Conservation (phyloP, 1,140 invertebrate genomes). For the Danaus melanippus region DNA sequence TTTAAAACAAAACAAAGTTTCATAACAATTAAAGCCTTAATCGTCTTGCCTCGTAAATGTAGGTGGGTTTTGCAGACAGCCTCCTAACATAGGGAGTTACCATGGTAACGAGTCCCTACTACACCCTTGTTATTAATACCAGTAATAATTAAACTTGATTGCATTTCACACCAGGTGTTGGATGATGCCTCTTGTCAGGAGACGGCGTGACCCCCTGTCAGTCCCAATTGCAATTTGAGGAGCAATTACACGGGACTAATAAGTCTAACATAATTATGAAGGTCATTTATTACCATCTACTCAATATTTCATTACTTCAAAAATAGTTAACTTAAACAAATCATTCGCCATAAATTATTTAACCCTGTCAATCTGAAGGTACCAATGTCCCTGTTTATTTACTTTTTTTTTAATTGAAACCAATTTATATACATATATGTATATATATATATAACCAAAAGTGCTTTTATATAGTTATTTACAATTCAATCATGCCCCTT, state of each 20-base stretch:
- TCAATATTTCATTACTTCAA: slow-evolving; percentile 2
- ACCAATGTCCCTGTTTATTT: too few species aligned
- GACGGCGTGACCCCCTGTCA: slow-evolving; percentile 31
- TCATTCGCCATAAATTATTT: too few species aligned
- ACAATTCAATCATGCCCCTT: slow-evolving; percentile 18
- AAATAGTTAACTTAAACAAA: background rate
- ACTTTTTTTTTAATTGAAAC: too few species aligned
- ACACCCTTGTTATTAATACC: slow-evolving; percentile 71
- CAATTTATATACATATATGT: too few species aligned
- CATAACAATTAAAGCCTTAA: slow-evolving; percentile 52
- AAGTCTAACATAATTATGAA: slow-evolving; percentile 7
- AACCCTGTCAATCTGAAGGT: too few species aligned
- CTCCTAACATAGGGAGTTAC: slow-evolving; percentile 51
- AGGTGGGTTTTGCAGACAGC: slow-evolving; percentile 48
- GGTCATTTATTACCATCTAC: background rate
- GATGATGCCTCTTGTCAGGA: slow-evolving; percentile 60
- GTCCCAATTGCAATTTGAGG: slow-evolving; percentile 25
- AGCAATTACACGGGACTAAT: slow-evolving; percentile 23
- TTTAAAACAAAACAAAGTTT: slow-evolving; percentile 14
- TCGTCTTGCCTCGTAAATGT: slow-evolving; percentile 62
- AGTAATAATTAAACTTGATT: slow-evolving; percentile 71
- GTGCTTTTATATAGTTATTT: background rate
- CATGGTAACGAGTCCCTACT: slow-evolving; percentile 57
- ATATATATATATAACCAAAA: too few species aligned
- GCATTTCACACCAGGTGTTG: slow-evolving; percentile 69